Base-by-base conservation (phyloP, 1,140 invertebrate species). In the Agrilus planipennis region DNA sequence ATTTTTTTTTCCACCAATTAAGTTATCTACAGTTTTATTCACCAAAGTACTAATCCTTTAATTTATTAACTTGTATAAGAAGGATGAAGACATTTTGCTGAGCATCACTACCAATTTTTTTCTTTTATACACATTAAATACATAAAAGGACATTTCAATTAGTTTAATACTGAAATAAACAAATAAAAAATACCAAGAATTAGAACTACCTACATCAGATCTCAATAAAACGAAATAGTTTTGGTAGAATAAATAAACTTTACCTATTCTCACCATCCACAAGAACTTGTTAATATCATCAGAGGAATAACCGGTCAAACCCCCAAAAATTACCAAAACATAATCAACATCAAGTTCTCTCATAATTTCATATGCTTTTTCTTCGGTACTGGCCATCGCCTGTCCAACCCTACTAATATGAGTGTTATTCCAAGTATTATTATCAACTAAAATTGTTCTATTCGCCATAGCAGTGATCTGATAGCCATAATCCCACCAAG, bases 401-500 rank as follows among this genome's bases (percentile, higher is more conserved):
- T 97, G 91, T 0, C 92, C 92, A 10, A 97, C 92, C 42, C 90
- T 70, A 45, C 55, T 57, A 57, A 98, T 98, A 62, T 98, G 94
- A 5, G 93, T 96, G 65, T 98, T 98, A 67, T 98, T 97, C 94
- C 94, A 98, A 6, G 94, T 98, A 59, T 98, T 98, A 65, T 98
- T 98, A 63, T 98, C 94, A n/a, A 98, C 93, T 50, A 98, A 69
- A 49, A 96, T 93, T 3, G 93, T 97, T 29, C 93, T 73, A 74
- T 98, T 98, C 3, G 92, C 93, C 92, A 98, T 97, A 10, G 91
- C 91, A 15, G 93, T 96, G 68, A 98, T 97, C 68, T 98, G 94
- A 67, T 96, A 96, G 4, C 94, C 94, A 67, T 98, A 98, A 79
- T 98, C 94, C 94, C 94, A 98, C 94, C 94, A 97, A 2, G 90